Base-by-base conservation (phyloP, 2,797 vertebrate species). In the Ataeniobius toweri region DNA sequence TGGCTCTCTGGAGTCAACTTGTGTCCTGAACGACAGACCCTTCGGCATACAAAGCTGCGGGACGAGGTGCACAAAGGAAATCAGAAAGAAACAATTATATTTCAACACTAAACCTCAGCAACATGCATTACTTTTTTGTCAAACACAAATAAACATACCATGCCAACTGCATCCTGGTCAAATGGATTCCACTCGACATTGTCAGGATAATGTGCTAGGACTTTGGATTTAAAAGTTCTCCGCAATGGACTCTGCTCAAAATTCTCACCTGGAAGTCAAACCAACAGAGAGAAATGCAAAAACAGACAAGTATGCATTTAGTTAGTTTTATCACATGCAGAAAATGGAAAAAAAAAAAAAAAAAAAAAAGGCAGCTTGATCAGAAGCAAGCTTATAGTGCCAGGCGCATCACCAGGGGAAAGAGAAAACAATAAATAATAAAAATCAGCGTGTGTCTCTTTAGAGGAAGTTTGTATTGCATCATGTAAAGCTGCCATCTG, bases 131-230 rank as follows among this genome's bases (percentile, higher is more conserved):
- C 2, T 16, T n/a, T 28, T 73, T 56, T 41, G 67, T 39, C 26
- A 36, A 39, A 39, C 50, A 56, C 20, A 67, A 67, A 67, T 16
- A n/a, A 31, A 76, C 88, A 86, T 94, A 99, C 98, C 98, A 99
- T 99, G 95, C 98, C 98, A 89, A 99, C 98, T 61, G 98, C 98
- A 96, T 99, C 98, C 94, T 99, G 98, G 94, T 99, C 98, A 93
- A 99, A 99, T 24, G 98, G 97, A 93, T 97, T 99, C 98, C 98
- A 99, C 92, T 99, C 98, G 79, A 99, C 98, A 91, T 98, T 99
- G 83, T 98, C 97, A 58, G 98, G 98, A 94, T 98, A 99, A 86
- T 98, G 97, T 89, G 98, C 97, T 88, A 99, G 95, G 92, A 99
- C 98, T 94, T 99, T 99, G 90, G 98, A 99, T 92, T 99, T 99